phyloP scores from a whole-genome alignment of 1,140 invertebrate species.

The Saccostrea cuccullata region DNA sequence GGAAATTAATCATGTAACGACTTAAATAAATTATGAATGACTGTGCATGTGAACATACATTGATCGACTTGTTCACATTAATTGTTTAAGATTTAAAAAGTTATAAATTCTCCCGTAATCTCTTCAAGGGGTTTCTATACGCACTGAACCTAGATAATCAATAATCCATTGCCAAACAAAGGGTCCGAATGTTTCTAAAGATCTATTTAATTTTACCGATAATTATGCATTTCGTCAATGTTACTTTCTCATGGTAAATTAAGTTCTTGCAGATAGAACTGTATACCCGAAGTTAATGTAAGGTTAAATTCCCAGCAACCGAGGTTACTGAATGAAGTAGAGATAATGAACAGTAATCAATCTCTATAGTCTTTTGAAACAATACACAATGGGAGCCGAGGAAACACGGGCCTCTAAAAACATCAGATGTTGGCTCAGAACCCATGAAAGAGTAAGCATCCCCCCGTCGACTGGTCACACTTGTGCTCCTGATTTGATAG shows the following conservation, averaged over 20 bases:
- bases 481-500: no score
- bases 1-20: neutral
- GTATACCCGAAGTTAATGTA: neutral
- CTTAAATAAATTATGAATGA: neutral
- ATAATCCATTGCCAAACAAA: slow-evolving; percentile 30
- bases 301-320: no score
- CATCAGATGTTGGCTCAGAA: no score
- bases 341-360: no score
- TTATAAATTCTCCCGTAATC: neutral
- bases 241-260: slow-evolving; percentile 18
- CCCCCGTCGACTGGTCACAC: no score
- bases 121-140: neutral
- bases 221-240: neutral
- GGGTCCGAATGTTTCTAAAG: neutral
- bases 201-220: neutral
- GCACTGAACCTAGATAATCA: neutral
- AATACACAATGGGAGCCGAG: no score
- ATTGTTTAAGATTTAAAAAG: neutral
- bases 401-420: no score
- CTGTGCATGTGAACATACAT: neutral
- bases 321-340: no score
- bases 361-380: no score
- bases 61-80: neutral
- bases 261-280: neutral
- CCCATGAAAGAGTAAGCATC: no score